Conservation (phyloP, 2,113 vertebrate species). For the Neolamprologus sp. region DNA sequence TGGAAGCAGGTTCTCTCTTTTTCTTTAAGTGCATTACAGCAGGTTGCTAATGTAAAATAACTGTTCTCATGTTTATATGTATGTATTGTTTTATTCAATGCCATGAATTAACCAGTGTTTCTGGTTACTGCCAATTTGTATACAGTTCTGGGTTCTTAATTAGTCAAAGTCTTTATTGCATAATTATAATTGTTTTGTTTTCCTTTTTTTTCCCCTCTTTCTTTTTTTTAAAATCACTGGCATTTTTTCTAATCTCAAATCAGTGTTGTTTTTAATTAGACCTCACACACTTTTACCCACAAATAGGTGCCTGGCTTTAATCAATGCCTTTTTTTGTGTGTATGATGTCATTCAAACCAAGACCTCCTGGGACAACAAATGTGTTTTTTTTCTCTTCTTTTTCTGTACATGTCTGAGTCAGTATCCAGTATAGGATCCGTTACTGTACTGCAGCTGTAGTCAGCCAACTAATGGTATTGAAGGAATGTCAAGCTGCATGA, state of each 20-base stretch:
- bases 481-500: conserved; percentile 28
- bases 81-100: conserved; percentile 1
- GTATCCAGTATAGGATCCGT: not conserved
- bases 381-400: not conserved
- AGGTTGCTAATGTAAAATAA: not conserved
- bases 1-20: not conserved
- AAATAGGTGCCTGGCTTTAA: conserved; percentile 29
- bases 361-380: not conserved
- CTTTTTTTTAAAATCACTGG: not conserved
- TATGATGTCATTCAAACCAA: not conserved
- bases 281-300: not conserved
- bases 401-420: not conserved
- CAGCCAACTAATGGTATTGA: conserved; percentile 31
- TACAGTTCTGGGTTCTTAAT: not conserved
- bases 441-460: conserved; percentile 6
- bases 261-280: not conserved
- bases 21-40: conserved; percentile 25
- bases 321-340: conserved; percentile 23
- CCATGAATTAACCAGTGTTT: not conserved
- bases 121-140: conserved; percentile 31
- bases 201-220: not conserved
- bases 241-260: not conserved
- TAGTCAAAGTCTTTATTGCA: not conserved
- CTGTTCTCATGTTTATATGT: not conserved
- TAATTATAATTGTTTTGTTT: not conserved